These are phyloP conservation scores for Pipistrellus kuhlii DNA, from an alignment of 2,797 vertebrate genomes.

Conservation along the genomic window DNA sequence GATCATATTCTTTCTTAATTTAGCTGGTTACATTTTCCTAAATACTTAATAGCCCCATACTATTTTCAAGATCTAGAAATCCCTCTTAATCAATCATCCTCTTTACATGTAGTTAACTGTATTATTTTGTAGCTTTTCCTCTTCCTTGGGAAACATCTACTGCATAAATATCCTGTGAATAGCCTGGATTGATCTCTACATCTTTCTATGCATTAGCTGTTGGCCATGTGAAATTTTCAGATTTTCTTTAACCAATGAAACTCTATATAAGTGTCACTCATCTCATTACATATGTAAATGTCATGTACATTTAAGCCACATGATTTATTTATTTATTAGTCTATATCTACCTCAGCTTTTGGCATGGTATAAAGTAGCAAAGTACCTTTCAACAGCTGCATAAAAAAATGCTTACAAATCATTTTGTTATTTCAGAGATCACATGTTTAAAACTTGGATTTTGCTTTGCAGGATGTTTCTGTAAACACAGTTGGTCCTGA, in stretches of 20 bases:
- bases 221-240: neutral
- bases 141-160: slow-evolving; percentile 40
- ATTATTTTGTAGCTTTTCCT: slow-evolving; percentile 35
- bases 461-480: neutral
- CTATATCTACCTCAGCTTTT: neutral
- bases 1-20: neutral
- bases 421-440: neutral
- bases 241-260: neutral
- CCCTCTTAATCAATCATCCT: slow-evolving; percentile 32
- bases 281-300: neutral
- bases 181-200: neutral
- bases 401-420: neutral
- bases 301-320: neutral
- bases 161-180: neutral
- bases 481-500: neutral
- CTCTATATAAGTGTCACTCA: neutral
- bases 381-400: neutral
- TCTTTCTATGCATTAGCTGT: neutral
- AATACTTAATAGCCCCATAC: slow-evolving; percentile 30
- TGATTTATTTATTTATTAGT: neutral
- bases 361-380: neutral
- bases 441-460: neutral
- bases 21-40: slow-evolving; percentile 70
- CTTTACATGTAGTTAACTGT: slow-evolving; percentile 11
- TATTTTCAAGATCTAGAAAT: slow-evolving; percentile 43